These are phyloP conservation scores for Tenrec ecaudatus DNA, from an alignment of 2,113 vertebrate species.

Conservation along the genomic window DNA sequence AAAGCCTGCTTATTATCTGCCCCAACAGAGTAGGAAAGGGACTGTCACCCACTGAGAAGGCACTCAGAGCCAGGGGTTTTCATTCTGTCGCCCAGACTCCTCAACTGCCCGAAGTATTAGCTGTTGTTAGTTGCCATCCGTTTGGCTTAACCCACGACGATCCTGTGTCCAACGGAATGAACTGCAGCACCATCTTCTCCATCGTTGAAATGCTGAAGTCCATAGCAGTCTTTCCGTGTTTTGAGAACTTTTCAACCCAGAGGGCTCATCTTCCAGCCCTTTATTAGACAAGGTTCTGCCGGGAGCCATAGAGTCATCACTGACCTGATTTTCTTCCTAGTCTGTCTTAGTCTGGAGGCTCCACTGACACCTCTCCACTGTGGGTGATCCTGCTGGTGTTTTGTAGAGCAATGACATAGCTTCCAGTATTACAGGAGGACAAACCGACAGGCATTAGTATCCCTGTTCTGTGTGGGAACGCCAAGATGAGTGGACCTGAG, in stretches of 20 bases:
- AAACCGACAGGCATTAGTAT: background rate
- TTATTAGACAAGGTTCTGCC: background rate
- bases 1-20: too few relatives aligned
- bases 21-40: background rate
- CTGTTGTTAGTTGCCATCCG: background rate
- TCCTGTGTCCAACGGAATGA: background rate
- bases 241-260: too few relatives aligned
- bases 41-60: background rate
- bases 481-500: background rate
- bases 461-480: background rate
- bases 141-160: background rate
- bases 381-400: background rate
- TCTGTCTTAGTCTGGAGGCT: background rate
- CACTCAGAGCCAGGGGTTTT: background rate
- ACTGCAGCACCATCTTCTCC: background rate
- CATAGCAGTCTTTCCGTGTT: too few relatives aligned
- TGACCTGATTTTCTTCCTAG: background rate
- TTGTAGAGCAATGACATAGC: background rate
- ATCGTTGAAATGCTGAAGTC: too few relatives aligned
- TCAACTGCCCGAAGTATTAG: background rate
- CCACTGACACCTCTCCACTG: background rate
- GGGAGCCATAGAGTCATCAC: background rate
- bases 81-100: too few relatives aligned
- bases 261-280: background rate
- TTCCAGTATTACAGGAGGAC: background rate